Conservation (phyloP, 1,140 invertebrate genomes). For the Zelostemma sp. region DNA sequence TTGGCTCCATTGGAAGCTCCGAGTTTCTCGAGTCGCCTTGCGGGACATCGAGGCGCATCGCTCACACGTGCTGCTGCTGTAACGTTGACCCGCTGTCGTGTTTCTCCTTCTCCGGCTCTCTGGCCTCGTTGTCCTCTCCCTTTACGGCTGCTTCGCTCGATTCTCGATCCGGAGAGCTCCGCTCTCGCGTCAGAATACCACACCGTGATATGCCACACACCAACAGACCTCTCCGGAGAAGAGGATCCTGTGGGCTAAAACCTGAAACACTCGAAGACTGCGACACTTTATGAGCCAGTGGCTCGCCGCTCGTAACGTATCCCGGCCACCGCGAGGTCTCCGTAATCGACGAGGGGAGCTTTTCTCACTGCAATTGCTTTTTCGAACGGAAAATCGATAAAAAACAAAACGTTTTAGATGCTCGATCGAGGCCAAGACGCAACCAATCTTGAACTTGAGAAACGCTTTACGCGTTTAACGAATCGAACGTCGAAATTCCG, state of each 20-base stretch:
- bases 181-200: not conserved
- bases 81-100: conserved; percentile 31
- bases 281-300: conserved; percentile 50
- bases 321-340: conserved; percentile 23
- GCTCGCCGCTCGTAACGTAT: conserved; percentile 25
- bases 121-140: conserved; percentile 2
- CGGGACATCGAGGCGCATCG: conserved; percentile 41
- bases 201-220: conserved; percentile 34
- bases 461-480: no score
- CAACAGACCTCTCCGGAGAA: conserved; percentile 16
- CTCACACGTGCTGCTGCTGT: conserved; percentile 34
- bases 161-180: not conserved
- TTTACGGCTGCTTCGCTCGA: not conserved
- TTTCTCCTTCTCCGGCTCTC: conserved; percentile 21
- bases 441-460: no score
- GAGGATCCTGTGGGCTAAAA: conserved; percentile 37
- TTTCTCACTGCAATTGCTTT: no score
- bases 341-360: conserved; percentile 43
- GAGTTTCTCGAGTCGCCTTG: conserved; percentile 38
- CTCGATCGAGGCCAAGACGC: no score
- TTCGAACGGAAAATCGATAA: no score
- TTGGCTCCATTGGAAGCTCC: conserved; percentile 49
- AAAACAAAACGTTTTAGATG: no score
- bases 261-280: conserved; percentile 54
- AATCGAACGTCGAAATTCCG: no score